Conservation (phyloP, 2,888 invertebrate genomes). For the Drosophila histrio region DNA sequence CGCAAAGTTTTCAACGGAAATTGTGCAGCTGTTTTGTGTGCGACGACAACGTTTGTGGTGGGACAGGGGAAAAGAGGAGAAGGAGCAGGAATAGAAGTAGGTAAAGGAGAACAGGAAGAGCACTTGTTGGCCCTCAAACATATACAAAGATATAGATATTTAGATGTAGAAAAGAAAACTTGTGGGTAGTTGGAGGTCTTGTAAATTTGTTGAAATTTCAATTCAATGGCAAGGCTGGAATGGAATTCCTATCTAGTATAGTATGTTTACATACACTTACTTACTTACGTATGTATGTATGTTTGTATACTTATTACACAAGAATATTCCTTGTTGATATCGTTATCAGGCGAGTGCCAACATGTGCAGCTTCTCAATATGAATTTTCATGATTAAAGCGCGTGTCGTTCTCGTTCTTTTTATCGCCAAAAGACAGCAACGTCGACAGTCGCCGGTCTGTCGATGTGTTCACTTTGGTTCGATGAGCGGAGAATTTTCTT, state of each 20-base stretch:
- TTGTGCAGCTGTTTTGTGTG: slow-evolving; percentile 77
- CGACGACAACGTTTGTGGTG: slow-evolving; percentile 30
- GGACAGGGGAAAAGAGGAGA: not conserved
- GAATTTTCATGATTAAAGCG: slow-evolving; percentile 76
- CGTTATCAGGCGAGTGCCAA: slow-evolving; percentile 36
- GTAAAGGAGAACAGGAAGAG: slow-evolving; percentile 2
- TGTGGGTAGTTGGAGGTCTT: slow-evolving; percentile 27
- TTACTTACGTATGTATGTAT: not conserved
- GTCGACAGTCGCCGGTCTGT: slow-evolving; percentile 13
- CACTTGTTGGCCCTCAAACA: slow-evolving; percentile 53
- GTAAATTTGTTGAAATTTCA: slow-evolving; percentile 68
- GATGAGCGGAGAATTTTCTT: slow-evolving; percentile 64
- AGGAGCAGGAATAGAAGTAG: not conserved
- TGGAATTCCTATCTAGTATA: not conserved
- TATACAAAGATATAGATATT: slow-evolving; percentile 32
- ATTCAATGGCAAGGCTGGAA: slow-evolving; percentile 56
- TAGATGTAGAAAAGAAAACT: slow-evolving; percentile 29
- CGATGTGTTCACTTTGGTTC: slow-evolving; percentile 36
- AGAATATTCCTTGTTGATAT: slow-evolving; percentile 9
- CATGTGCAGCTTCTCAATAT: slow-evolving; percentile 61
- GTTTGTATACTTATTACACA: slow-evolving; percentile 2
- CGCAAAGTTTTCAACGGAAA: slow-evolving; percentile 71
- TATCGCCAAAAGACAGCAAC: slow-evolving; percentile 61
- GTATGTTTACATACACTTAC: slow-evolving; percentile 1
- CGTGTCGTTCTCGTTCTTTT: slow-evolving; percentile 53